Base-by-base conservation (phyloP, 2,888 invertebrate genomes). In the Hirtodrosophila alboralis region DNA sequence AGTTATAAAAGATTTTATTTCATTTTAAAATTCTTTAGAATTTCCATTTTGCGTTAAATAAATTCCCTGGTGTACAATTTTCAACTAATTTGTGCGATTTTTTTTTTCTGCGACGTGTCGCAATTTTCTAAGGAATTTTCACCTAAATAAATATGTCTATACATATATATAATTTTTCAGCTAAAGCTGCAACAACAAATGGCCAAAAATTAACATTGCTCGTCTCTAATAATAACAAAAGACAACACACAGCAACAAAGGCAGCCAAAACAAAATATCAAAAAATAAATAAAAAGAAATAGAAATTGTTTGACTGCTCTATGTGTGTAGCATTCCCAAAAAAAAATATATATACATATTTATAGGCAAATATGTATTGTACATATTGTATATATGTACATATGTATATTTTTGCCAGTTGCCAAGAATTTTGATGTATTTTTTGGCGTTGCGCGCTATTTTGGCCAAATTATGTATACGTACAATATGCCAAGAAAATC, bases 391-490 rank as follows among this genome's bases (percentile, higher is more conserved):
- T 21, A 38, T 6, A 33, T 36, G 9, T 16, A 8, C 33, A 26
- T 48, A 21, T 43, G 26, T 54, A 13, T 47, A 23, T 59, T 36
- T 57, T 56, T 67, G 51, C 36, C 52, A 60, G 43, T 69, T 79
- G 86, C 80, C 86, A 79, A 79, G 77, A 85, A 84, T 85, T 72
- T 83, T 76, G 62, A 80, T 84, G 64, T 79, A 85, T 85, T 83
- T 69, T 66, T 59, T 80, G 65, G 47, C 63, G 45, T 56, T 67
- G 54, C 37, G 56, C 68, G 57, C 44, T 52, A 75, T 63, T 63
- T 70, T 69, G 41, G 54, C 52, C 57, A 66, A 71, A 66, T 58
- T 60, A 44, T 64, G 41, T 44, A 26, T 49, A 13, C 43, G 45
- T 58, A 7, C 16, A 18, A n/a, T 56, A 41, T 38, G 51, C 65